Percentiles rank a stretch among this genome's conserved stretches.
Evolutionary conservation across 1,140 invertebrate genomes (phyloP).

Genomic region (Antheraea pernyi): DNA sequence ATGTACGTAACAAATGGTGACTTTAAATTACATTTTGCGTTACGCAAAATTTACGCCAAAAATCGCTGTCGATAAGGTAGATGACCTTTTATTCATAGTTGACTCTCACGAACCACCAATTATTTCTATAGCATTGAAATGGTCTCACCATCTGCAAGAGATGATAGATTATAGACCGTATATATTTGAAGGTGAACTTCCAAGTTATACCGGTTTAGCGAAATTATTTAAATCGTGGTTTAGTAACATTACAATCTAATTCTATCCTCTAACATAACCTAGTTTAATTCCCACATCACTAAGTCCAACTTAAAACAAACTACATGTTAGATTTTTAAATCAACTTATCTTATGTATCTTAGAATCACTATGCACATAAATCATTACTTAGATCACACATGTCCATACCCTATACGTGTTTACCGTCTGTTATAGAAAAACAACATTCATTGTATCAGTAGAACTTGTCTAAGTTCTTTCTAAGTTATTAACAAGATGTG

Average conservation of each 20-base stretch:
- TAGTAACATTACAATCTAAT: background rate
- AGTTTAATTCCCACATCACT: no score
- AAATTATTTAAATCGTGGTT: background rate
- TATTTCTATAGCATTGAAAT: background rate
- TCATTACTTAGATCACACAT: no score
- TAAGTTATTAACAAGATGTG: background rate
- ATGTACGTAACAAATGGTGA: background rate
- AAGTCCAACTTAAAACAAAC: no score
- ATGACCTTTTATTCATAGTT: background rate
- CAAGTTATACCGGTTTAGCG: background rate
- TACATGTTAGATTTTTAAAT: no score
- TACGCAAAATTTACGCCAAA: background rate
- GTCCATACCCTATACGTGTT: no score
- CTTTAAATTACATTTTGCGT: background rate
- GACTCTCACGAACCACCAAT: background rate
- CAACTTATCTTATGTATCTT: no score
- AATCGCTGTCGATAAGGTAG: background rate
- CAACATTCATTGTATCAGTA: background rate
- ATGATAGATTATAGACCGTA: background rate
- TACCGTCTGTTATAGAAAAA: no score
- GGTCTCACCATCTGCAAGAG: background rate
- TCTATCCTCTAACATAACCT: no score
- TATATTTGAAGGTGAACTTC: background rate
- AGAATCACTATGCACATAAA: no score
- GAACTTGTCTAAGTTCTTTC: background rate